Percentiles rank a stretch among this genome's conserved stretches.
Evolutionary conservation across 2,888 invertebrate genomes (phyloP).

Genomic region (Gryllus longicercus): DNA sequence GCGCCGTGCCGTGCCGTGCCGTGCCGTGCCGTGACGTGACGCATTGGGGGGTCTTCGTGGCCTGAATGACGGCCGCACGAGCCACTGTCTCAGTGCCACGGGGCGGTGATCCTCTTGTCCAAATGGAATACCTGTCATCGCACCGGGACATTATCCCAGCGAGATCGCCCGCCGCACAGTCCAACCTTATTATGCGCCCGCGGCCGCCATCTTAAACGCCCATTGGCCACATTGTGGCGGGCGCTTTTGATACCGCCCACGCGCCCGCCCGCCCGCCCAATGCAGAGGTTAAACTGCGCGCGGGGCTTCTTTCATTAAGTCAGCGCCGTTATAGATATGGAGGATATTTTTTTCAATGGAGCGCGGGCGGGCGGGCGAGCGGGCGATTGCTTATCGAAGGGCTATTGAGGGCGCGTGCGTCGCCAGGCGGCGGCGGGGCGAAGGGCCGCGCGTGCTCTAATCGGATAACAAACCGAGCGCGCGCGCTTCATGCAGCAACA

Average conservation of each 20-base stretch:
- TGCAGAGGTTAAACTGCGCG: not conserved
- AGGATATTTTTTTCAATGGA: not conserved
- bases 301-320: not conserved
- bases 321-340: constrained; percentile 3
- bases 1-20: too few species aligned
- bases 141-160: too few species aligned
- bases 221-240: constrained; percentile 25
- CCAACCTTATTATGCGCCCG: too few species aligned
- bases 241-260: not conserved
- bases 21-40: too few species aligned
- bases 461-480: not conserved
- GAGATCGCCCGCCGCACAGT: too few species aligned
- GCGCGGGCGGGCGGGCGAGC: not conserved
- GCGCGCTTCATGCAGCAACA: not conserved
- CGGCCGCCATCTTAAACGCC: too few species aligned
- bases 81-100: too few species aligned
- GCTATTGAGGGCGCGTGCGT: not conserved
- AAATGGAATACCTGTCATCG: too few species aligned
- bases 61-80: too few species aligned
- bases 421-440: not conserved
- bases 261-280: not conserved
- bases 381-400: not conserved
- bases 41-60: too few species aligned
- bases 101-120: too few species aligned
- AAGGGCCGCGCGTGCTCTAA: not conserved